phyloP scores from a whole-genome alignment of 2,113 vertebrate species.

The Orycteropus afer region DNA sequence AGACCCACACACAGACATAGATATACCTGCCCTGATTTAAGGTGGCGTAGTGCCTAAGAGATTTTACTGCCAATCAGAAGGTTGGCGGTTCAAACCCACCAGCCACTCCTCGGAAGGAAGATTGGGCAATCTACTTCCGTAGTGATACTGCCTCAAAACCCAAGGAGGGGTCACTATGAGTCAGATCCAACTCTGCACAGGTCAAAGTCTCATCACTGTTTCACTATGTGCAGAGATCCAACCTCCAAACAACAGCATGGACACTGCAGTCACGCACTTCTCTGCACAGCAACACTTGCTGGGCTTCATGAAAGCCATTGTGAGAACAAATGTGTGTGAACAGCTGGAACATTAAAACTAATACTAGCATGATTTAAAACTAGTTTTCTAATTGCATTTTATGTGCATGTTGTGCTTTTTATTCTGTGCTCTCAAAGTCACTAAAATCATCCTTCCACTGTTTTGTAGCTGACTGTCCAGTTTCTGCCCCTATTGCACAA shows the following conservation, averaged over 20 bases:
- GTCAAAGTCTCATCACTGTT: conserved; percentile 75
- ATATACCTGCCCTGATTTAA: conserved; percentile 62
- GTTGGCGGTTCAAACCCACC: too few relatives aligned
- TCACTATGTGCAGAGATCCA: conserved; percentile 16
- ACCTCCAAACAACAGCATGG: conserved; percentile 22
- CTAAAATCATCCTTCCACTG: not conserved
- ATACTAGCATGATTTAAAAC: conserved; percentile 74
- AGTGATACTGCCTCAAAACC: too few relatives aligned
- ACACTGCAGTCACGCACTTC: not conserved
- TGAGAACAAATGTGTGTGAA: conserved; percentile 40
- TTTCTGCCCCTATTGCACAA: rapidly evolving
- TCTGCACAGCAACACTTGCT: not conserved
- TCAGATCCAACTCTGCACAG: conserved; percentile 84
- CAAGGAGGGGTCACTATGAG: too few relatives aligned
- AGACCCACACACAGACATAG: conserved; percentile 18
- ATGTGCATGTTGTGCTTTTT: conserved; percentile 86
- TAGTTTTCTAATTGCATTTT: conserved; percentile 81
- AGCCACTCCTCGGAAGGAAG: too few relatives aligned
- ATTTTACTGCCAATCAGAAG: too few relatives aligned
- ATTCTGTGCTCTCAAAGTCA: conserved; percentile 76
- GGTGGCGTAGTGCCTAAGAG: too few relatives aligned
- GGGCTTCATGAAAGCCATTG: not conserved
- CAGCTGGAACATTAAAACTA: conserved; percentile 76
- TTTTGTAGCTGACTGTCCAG: not conserved
- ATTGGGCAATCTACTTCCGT: too few relatives aligned